phyloP scores from a whole-genome alignment of 2,797 vertebrate species.

The Acropternis orthonyx region DNA sequence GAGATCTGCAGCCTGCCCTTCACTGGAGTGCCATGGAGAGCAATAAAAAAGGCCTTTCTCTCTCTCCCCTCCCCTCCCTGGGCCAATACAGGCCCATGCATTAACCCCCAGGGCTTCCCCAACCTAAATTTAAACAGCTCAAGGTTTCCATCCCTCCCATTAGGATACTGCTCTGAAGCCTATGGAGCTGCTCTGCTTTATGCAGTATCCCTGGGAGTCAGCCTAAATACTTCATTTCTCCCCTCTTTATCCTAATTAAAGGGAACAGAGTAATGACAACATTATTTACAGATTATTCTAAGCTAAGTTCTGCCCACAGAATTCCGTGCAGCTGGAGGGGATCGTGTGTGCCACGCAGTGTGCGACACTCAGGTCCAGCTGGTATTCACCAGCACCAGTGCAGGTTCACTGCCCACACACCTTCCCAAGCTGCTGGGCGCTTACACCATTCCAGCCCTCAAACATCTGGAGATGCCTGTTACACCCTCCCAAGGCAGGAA shows the following conservation, averaged over 20 bases:
- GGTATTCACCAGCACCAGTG: background rate
- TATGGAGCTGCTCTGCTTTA: slow-evolving; percentile 48
- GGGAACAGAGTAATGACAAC: background rate
- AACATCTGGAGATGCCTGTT: background rate
- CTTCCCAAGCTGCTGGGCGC: background rate
- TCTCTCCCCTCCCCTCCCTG: background rate
- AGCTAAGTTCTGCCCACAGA: background rate
- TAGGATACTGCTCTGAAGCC: slow-evolving; percentile 55
- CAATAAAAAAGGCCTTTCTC: background rate
- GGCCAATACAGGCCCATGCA: background rate
- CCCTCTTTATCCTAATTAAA: slow-evolving; percentile 35
- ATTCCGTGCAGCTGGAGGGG: accelerated
- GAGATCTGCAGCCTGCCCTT: background rate
- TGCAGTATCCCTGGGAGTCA: slow-evolving; percentile 66
- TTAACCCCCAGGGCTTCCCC: slow-evolving; percentile 13
- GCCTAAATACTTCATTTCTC: slow-evolving; percentile 52
- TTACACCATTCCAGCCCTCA: background rate
- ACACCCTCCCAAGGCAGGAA: background rate
- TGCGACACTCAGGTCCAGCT: accelerated
- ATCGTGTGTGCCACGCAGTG: accelerated
- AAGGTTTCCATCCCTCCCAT: slow-evolving; percentile 49
- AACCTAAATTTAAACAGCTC: slow-evolving; percentile 1
- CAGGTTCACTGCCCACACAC: background rate
- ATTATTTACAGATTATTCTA: background rate
- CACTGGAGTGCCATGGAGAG: background rate